Conservation (phyloP, 1,140 invertebrate genomes). For the Sesamia nonagrioides region DNA sequence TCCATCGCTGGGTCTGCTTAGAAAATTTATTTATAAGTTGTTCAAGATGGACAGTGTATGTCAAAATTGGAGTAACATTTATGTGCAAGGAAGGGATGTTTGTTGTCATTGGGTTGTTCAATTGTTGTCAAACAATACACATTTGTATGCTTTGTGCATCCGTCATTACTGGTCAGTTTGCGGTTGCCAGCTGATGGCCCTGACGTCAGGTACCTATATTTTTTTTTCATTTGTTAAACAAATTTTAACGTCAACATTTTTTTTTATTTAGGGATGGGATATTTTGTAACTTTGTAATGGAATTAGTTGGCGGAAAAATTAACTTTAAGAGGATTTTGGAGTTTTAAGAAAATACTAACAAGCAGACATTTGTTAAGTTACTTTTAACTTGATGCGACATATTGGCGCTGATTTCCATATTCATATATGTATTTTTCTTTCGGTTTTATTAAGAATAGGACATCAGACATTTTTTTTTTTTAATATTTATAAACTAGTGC, state of each 20-base stretch:
- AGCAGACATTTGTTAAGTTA: no score
- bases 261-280: slow-evolving; percentile 8
- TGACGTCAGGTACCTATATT: not conserved
- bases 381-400: no score
- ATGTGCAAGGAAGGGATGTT: not conserved
- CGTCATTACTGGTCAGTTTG: slow-evolving; percentile 35
- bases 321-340: no score
- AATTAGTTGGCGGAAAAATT: no score
- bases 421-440: no score
- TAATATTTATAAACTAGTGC: no score
- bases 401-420: no score
- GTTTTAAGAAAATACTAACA: no score
- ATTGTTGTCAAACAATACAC: slow-evolving; percentile 13
- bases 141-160: not conserved
- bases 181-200: slow-evolving; percentile 10
- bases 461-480: no score
- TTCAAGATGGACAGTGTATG: not conserved
- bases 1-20: not conserved
- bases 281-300: not conserved
- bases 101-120: not conserved
- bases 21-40: no score
- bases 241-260: not conserved
- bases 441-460: no score
- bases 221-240: not conserved
- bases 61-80: not conserved